phyloP scores from a whole-genome alignment of 2,888 invertebrate genomes.

The Eudasyphora cyanicolor region DNA sequence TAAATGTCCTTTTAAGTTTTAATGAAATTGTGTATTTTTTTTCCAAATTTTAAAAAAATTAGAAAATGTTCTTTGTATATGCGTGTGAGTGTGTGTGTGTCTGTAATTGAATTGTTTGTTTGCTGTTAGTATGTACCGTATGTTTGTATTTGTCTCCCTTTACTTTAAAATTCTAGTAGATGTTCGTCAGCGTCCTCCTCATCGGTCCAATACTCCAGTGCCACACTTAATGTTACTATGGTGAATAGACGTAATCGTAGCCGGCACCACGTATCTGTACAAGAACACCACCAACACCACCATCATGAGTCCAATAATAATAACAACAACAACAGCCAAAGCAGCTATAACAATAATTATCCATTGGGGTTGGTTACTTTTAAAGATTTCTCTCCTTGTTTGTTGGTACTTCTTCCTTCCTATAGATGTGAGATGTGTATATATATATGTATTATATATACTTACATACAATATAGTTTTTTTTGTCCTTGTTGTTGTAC shows the following conservation, averaged over 20 bases:
- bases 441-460: neutral
- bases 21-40: neutral
- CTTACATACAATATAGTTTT: neutral
- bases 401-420: neutral
- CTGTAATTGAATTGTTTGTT: neutral
- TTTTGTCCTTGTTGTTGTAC: conserved; percentile 14
- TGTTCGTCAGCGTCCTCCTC: conserved; percentile 44
- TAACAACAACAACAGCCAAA: conserved; percentile 14
- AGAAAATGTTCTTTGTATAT: no score
- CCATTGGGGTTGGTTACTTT: conserved; percentile 54
- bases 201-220: conserved; percentile 37
- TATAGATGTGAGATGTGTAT: neutral
- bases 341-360: conserved; percentile 46
- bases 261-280: conserved; percentile 37
- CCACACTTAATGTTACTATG: conserved; percentile 39
- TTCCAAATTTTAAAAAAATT: conserved; percentile 5
- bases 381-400: conserved; percentile 6
- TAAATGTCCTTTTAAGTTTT: neutral
- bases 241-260: conserved; percentile 38
- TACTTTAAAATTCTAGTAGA: conserved; percentile 35
- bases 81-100: neutral
- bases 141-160: conserved; percentile 15
- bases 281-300: conserved; percentile 21
- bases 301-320: neutral
- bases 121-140: neutral